Conservation (phyloP, 2,888 invertebrate genomes). For the Macrosiphum euphorbiae region DNA sequence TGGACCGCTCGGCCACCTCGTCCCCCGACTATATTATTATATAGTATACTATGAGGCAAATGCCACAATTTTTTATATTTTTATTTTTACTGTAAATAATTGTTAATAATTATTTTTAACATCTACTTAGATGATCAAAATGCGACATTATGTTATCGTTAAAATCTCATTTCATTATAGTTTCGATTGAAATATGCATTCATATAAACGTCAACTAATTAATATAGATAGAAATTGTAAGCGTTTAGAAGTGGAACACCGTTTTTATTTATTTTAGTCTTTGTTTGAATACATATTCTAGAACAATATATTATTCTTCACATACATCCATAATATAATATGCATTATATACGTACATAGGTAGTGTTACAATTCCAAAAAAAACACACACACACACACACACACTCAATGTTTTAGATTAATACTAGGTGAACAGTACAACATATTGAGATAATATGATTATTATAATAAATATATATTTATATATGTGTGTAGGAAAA, state of each 20-base stretch:
- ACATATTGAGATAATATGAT: neutral
- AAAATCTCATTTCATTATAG: neutral
- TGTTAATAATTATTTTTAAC: neutral
- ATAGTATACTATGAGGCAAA: neutral
- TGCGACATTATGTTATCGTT: neutral
- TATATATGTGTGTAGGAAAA: too few relatives aligned
- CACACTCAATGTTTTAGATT: neutral
- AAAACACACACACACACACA: neutral
- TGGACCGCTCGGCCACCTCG: too few relatives aligned
- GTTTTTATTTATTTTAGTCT: neutral
- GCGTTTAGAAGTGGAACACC: neutral
- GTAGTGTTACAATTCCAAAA: neutral
- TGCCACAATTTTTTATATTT: neutral
- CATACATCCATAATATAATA: neutral
- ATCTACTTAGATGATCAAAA: too few relatives aligned
- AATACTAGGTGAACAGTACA: neutral
- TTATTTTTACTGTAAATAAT: neutral
- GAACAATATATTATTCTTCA: neutral
- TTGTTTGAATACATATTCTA: neutral
- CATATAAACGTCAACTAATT: neutral
- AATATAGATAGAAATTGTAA: neutral
- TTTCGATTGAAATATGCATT: neutral
- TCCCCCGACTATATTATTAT: too few relatives aligned
- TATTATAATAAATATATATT: neutral
- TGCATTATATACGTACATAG: neutral